A percentile compares a stretch with the other conserved stretches of the same genome.
Conservation (phyloP, 2,113 vertebrate species). For the Xenus cinereus region DNA sequence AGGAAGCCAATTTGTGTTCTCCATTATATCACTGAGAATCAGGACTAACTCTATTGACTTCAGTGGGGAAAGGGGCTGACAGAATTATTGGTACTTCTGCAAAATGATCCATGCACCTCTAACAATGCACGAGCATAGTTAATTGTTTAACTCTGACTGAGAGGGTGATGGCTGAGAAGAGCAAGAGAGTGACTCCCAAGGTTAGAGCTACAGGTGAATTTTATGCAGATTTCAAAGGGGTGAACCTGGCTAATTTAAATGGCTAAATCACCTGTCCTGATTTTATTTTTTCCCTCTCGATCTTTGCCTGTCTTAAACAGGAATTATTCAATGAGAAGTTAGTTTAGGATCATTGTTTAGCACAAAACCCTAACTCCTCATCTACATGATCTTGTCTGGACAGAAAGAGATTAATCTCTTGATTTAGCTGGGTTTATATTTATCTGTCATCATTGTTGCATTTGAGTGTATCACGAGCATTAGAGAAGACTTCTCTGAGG, state of each 20-base stretch:
- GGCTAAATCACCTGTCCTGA: not conserved
- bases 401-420: not conserved
- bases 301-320: not conserved
- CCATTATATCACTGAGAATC: not conserved
- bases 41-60: slow-evolving; percentile 30
- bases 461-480: not conserved
- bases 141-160: not conserved
- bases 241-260: not conserved
- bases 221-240: not conserved
- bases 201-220: not conserved
- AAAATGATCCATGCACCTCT: not conserved
- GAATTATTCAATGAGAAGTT: not conserved
- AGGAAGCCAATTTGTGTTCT: slow-evolving; percentile 16
- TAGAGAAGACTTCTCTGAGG: not conserved
- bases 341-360: not conserved
- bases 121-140: not conserved
- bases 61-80: not conserved
- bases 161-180: not conserved
- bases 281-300: not conserved
- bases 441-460: not conserved
- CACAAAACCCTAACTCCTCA: not conserved
- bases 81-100: slow-evolving; percentile 5
- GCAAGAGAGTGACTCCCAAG: not conserved
- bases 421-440: not conserved
- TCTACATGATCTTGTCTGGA: not conserved